Base-by-base conservation (phyloP, 2,888 invertebrate species). In the Kuschelorhynchus macadamiae region DNA sequence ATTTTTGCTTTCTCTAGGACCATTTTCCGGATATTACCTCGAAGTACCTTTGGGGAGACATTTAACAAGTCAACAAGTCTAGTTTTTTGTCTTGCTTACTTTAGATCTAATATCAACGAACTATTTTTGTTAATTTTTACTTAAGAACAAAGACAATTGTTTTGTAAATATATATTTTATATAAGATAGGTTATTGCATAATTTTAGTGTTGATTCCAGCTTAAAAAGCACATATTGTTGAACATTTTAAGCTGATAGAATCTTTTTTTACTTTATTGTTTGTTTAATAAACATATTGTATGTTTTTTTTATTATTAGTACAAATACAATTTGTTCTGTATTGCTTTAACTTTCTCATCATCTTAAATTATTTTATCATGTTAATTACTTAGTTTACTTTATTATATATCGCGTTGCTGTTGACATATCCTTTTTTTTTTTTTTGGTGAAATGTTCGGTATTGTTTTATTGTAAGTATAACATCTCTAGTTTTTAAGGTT, bases 101-200 rank as follows among this genome's bases (percentile, higher is more conserved):
- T n/a, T n/a, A n/a, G n/a, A n/a, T n/a, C n/a, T n/a, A n/a, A n/a
- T n/a, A n/a, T n/a, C n/a, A n/a, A n/a, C n/a, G n/a, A n/a, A n/a
- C n/a, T n/a, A n/a, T n/a, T 25, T 74, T 50, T 78, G 76, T 75
- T 77, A 75, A 75, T 74, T 70, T 60, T 71, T 65, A 77, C 72
- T 77, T 79, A 80, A 78, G 80, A 78, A 75, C 76, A 76, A 80
- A 81, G 78, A 73, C 75, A 74, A 14, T 79, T 79, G 78, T 80
- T 79, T 79, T 80, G 78, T 81, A 78, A 76, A 79, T 77, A 75
- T 75, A 75, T 76, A 72, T 78, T 78, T 75, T 77, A 76, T 75
- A 74, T 73, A 52, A 59, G 44, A 36, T 67, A 67, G 61, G 55
- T 59, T 59, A 47, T 47, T 49, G 21, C 11, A 11, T 59, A 49